Base-by-base conservation (phyloP, 2,797 vertebrate genomes). In the Arctocebus calabarensis region DNA sequence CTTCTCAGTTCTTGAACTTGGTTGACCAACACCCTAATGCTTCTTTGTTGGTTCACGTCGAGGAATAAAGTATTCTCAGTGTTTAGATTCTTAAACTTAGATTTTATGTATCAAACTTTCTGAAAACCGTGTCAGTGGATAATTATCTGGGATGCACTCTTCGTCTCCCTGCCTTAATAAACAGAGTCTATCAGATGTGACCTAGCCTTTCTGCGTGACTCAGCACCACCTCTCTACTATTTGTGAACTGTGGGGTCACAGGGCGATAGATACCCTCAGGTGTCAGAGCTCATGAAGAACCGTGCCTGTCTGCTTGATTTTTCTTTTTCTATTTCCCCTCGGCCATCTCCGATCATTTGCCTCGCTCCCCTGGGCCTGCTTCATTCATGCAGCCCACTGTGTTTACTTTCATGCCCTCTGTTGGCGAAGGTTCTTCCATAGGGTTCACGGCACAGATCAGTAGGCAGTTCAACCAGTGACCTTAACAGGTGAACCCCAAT, bases 191-290 rank as follows among this genome's bases (percentile, higher is more conserved):
- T 82, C 55, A 34, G 88, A 43, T 61, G 25, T 79, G 68, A 90
- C 74, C 82, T 88, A 59, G 70, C n/a, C 73, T 93, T 70, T 61
- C 78, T 70, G 78, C 81, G 37, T 88, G 95, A 90, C 73, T 96
- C n/a, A 43, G 52, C 45, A 87, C 43, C 74, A 45, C 43, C 68
- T 45, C 20, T 43, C 59, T 81, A 20, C 90, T 78, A 82, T 62
- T 78, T 94, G 88, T 79, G 85, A 78, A 34, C 59, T 16, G 11
- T 59, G 25, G 10, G 59, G 59, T 78, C 12, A 34, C 23, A 45
- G 37, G 61, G n/a, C 52, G 43, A 89, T 27, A 52, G 43, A 89
- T 27, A 52, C 29, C 43, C 43, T 71, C 52, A 64, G 52, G 92
- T 74, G 16, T 82, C 77, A 90, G 78, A 55, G 45, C 59, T 94